phyloP scores from a whole-genome alignment of 2,113 vertebrate species.

The Dipodomys stephensi region DNA sequence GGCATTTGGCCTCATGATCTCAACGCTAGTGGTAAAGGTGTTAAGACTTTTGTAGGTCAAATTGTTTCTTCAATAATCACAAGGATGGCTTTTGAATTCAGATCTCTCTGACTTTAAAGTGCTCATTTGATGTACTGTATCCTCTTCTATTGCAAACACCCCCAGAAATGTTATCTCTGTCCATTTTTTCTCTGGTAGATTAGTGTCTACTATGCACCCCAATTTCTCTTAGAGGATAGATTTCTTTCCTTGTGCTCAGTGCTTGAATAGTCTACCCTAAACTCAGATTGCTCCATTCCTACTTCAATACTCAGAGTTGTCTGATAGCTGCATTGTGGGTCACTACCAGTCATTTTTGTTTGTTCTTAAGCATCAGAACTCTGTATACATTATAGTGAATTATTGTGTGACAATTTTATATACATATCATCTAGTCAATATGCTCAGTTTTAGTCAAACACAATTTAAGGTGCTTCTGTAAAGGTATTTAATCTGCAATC shows the following conservation, averaged over 20 bases:
- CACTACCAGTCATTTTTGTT: not conserved
- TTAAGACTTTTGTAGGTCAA: not conserved
- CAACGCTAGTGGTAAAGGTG: not conserved
- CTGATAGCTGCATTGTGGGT: not conserved
- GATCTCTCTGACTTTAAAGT: not conserved
- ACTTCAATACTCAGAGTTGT: not conserved
- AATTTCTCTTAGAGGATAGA: not conserved
- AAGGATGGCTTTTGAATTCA: not conserved
- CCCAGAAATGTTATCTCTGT: not conserved
- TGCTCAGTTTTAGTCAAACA: too few relatives aligned
- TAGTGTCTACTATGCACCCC: not conserved
- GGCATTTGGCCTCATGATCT: not conserved
- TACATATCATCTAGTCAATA: not conserved
- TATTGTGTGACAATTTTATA: not conserved
- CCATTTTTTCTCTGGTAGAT: rapidly evolving
- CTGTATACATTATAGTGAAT: not conserved
- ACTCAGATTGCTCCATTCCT: not conserved
- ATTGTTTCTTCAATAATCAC: not conserved
- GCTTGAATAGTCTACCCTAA: not conserved
- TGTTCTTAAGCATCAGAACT: not conserved
- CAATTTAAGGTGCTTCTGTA: too few relatives aligned
- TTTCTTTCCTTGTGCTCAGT: not conserved
- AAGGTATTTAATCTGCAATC: too few relatives aligned
- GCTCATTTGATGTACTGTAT: not conserved
- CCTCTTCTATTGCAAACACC: not conserved